A percentile compares a stretch with the other conserved stretches of the same genome.
phyloP scores from a whole-genome alignment of 2,113 vertebrate species.

The Xyrauchen texanus region DNA sequence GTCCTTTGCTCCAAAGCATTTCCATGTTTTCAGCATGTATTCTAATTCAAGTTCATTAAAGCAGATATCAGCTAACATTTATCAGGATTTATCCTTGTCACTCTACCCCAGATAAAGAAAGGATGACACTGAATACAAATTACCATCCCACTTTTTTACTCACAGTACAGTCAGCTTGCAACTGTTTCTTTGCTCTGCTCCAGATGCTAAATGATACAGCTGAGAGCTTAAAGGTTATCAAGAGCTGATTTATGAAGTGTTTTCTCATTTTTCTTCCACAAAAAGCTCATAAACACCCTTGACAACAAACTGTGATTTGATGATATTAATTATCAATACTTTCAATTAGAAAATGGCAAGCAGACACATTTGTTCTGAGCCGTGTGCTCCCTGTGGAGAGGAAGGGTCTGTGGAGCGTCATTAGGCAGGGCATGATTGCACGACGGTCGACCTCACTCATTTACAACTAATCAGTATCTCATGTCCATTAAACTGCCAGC shows the following conservation, averaged over 20 bases:
- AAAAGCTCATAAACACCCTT: slow-evolving; percentile 68
- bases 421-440: slow-evolving; percentile 65
- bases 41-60: slow-evolving; percentile 38
- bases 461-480: slow-evolving; percentile 54
- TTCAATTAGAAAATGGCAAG: slow-evolving; percentile 74
- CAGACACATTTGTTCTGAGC: slow-evolving; percentile 68
- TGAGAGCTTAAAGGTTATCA: slow-evolving; percentile 68
- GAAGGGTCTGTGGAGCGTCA: slow-evolving; percentile 63
- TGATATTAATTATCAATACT: slow-evolving; percentile 81
- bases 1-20: slow-evolving; percentile 12
- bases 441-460: slow-evolving; percentile 40
- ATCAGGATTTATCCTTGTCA: slow-evolving; percentile 40
- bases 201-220: slow-evolving; percentile 64
- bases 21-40: slow-evolving; percentile 19
- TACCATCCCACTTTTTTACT: slow-evolving; percentile 21
- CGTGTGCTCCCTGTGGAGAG: slow-evolving; percentile 68
- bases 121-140: slow-evolving; percentile 17
- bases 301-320: slow-evolving; percentile 71
- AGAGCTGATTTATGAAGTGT: slow-evolving; percentile 63
- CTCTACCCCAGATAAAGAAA: slow-evolving; percentile 5
- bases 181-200: slow-evolving; percentile 32
- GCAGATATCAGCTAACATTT: slow-evolving; percentile 22
- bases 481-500: slow-evolving; percentile 42
- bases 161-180: slow-evolving; percentile 1
- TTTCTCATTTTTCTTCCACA: slow-evolving; percentile 61